These are phyloP conservation scores for Drepanosiphum platanoidis DNA, from an alignment of 2,888 invertebrate genomes.

Conservation along the genomic window DNA sequence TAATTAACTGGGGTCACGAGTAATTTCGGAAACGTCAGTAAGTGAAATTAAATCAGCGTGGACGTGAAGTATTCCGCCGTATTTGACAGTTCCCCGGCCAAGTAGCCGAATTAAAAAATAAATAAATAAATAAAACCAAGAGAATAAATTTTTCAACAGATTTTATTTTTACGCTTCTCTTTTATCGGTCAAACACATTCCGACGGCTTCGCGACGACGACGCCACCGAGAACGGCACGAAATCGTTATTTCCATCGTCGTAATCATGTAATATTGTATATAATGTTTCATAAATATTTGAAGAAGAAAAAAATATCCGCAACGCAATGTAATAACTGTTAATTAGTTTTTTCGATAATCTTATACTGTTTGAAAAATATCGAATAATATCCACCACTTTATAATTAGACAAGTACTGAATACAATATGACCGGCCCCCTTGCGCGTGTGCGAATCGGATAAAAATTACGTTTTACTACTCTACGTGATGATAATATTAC, in stretches of 20 bases:
- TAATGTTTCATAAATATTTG: background rate
- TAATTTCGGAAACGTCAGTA: background rate
- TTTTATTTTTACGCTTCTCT: background rate
- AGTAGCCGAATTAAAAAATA: background rate
- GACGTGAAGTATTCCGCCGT: background rate
- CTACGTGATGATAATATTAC: too few species aligned
- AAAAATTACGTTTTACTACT: too few species aligned
- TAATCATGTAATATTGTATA: background rate
- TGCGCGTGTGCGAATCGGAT: too few species aligned
- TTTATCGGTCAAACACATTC: background rate
- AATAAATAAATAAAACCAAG: background rate
- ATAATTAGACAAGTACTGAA: too few species aligned
- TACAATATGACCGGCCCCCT: too few species aligned
- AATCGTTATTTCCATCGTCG: background rate
- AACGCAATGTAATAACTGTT: too few species aligned
- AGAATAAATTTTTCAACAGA: background rate
- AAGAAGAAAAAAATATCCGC: too few species aligned
- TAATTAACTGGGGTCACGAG: background rate
- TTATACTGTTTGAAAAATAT: too few species aligned
- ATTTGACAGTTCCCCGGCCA: background rate
- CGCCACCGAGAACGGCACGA: background rate
- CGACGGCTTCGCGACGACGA: background rate
- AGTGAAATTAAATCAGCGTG: background rate
- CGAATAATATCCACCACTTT: too few species aligned
- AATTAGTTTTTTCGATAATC: too few species aligned